These are phyloP conservation scores for Gulo gulo DNA, from an alignment of 2,113 vertebrate species.

Conservation along the genomic window DNA sequence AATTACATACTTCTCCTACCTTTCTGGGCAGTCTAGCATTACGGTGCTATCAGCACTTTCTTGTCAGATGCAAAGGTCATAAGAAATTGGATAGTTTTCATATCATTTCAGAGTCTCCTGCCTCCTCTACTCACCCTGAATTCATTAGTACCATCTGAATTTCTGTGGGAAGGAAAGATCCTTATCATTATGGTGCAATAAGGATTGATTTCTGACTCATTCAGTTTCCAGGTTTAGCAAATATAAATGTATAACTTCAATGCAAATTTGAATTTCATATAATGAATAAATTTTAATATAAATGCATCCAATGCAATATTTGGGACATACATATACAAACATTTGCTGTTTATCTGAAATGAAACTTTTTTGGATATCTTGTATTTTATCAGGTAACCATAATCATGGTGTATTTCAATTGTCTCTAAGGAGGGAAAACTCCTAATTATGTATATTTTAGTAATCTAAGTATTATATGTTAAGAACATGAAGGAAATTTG, in stretches of 20 bases:
- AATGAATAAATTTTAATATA: conserved; percentile 8
- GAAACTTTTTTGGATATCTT: neutral
- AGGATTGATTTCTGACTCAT: neutral
- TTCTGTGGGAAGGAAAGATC: conserved; percentile 20
- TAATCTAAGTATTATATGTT: neutral
- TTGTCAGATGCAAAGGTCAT: neutral
- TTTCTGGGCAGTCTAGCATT: conserved; percentile 1
- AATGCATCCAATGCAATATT: neutral
- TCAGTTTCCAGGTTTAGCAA: neutral
- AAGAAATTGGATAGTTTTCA: conserved; percentile 46
- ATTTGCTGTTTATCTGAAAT: neutral
- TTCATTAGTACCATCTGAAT: conserved; percentile 18
- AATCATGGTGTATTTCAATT: neutral
- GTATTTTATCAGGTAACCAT: neutral
- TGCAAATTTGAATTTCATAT: conserved; percentile 11
- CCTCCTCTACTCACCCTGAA: neutral
- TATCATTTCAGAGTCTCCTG: neutral
- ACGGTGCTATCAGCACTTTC: neutral
- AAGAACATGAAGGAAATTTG: neutral
- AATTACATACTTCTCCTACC: neutral
- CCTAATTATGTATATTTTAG: neutral
- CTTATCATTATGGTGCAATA: neutral
- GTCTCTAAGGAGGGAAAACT: neutral
- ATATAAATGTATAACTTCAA: neutral
- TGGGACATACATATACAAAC: neutral